A percentile compares a stretch with the other conserved stretches of the same genome.
Evolutionary conservation across 1,140 invertebrate genomes (phyloP).

Genomic region (Drosophila trapezifrons): DNA sequence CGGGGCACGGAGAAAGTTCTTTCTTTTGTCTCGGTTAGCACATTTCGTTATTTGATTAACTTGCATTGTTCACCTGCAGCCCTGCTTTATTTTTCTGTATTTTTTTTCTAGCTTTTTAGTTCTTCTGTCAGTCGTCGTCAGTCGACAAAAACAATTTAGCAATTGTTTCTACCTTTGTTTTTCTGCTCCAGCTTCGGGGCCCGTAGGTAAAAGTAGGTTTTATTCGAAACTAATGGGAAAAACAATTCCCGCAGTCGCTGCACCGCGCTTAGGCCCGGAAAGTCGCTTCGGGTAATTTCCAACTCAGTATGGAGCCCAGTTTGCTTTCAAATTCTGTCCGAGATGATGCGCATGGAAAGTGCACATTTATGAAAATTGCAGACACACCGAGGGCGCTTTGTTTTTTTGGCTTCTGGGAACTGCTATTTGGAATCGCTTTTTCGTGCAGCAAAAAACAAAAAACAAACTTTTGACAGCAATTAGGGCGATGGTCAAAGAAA

Average conservation of each 20-base stretch:
- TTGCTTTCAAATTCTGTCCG: slow-evolving; percentile 57
- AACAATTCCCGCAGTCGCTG: slow-evolving; percentile 53
- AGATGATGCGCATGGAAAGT: slow-evolving; percentile 68
- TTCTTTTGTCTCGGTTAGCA: slow-evolving; percentile 69
- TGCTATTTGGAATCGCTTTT: slow-evolving; percentile 39
- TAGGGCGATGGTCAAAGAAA: slow-evolving; percentile 61
- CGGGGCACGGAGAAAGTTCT: slow-evolving; percentile 67
- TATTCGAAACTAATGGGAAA: slow-evolving; percentile 73
- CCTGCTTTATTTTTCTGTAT: slow-evolving; percentile 20
- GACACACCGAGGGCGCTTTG: slow-evolving; percentile 27
- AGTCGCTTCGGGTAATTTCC: slow-evolving; percentile 39
- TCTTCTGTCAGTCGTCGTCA: slow-evolving; percentile 16
- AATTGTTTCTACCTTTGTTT: slow-evolving; percentile 62
- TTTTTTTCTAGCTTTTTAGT: slow-evolving; percentile 15
- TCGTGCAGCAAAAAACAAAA: slow-evolving; percentile 38
- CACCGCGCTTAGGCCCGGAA: slow-evolving; percentile 32
- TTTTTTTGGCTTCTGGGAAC: slow-evolving; percentile 28
- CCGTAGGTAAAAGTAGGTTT: slow-evolving; percentile 72
- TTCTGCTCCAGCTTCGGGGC: slow-evolving; percentile 48
- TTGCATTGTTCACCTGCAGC: slow-evolving; percentile 77
- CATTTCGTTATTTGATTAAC: slow-evolving; percentile 81
- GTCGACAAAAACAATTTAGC: slow-evolving; percentile 65
- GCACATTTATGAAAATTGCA: slow-evolving; percentile 73
- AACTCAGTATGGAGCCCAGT: slow-evolving; percentile 36
- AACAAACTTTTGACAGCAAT: slow-evolving; percentile 40